Conservation (phyloP, 2,797 vertebrate genomes). For the Anguilla obscura region DNA sequence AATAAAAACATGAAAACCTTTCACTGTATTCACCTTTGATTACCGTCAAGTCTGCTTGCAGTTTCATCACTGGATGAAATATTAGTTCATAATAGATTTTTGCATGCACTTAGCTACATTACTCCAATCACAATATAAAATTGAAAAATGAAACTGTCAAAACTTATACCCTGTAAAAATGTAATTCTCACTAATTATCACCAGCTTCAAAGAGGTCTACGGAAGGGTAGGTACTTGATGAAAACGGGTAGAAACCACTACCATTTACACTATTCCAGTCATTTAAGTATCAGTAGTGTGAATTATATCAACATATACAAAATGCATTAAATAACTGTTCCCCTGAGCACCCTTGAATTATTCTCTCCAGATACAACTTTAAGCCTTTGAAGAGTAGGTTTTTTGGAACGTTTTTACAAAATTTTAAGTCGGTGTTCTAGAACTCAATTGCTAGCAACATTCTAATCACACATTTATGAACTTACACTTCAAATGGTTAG, state of each 20-base stretch:
- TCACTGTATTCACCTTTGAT: background rate
- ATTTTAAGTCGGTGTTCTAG: too few relatives aligned
- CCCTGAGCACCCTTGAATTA: background rate
- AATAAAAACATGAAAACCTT: background rate
- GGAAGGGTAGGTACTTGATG: background rate
- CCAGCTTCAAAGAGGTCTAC: background rate
- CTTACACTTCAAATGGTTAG: too few relatives aligned
- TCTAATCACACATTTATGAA: too few relatives aligned
- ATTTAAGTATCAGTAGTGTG: background rate
- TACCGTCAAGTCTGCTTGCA: background rate
- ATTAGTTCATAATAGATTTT: background rate
- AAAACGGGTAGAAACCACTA: background rate
- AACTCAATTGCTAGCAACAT: too few relatives aligned
- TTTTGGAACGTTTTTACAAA: too few relatives aligned
- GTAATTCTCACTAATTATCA: background rate
- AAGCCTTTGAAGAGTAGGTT: too few relatives aligned
- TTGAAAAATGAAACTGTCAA: background rate
- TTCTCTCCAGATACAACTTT: slow-evolving; percentile 36
- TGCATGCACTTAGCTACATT: background rate
- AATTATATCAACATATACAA: background rate
- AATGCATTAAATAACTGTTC: background rate
- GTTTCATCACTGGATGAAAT: background rate
- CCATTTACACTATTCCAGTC: background rate
- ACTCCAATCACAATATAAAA: background rate
- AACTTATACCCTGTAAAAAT: background rate